phyloP scores from a whole-genome alignment of 2,797 vertebrate genomes.

The Rhyacichthys aspro region DNA sequence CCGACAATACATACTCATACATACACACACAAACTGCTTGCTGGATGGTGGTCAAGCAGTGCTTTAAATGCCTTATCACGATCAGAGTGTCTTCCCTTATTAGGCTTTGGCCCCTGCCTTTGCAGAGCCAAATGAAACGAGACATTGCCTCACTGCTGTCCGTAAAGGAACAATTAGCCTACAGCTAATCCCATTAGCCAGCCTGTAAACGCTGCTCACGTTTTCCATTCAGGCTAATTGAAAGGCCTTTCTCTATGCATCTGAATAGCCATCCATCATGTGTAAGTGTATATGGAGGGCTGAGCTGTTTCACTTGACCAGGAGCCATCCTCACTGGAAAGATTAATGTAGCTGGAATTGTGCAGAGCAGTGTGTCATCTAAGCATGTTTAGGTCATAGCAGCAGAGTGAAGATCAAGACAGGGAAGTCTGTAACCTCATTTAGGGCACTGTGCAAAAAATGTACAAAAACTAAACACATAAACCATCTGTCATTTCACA shows the following conservation, averaged over 20 bases:
- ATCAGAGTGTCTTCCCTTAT: constrained; percentile 82
- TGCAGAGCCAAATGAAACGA: constrained; percentile 72
- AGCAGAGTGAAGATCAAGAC: constrained; percentile 53
- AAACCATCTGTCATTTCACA: constrained; percentile 16
- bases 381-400: constrained; percentile 64
- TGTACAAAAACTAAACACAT: background rate
- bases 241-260: constrained; percentile 66
- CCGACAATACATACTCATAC: constrained; percentile 37
- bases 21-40: constrained; percentile 41
- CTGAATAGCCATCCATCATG: constrained; percentile 72
- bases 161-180: constrained; percentile 78
- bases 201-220: constrained; percentile 73
- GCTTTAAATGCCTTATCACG: constrained; percentile 78
- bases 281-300: constrained; percentile 69
- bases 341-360: constrained; percentile 71
- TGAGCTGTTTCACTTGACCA: constrained; percentile 60
- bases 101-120: constrained; percentile 71
- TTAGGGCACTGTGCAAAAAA: constrained; percentile 15
- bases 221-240: constrained; percentile 76
- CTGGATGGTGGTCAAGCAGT: constrained; percentile 64
- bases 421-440: constrained; percentile 45
- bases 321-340: constrained; percentile 64
- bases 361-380: constrained; percentile 65
- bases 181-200: constrained; percentile 79
- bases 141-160: constrained; percentile 77